phyloP scores from a whole-genome alignment of 2,797 vertebrate species.

The Eupleurogrammus muticus region DNA sequence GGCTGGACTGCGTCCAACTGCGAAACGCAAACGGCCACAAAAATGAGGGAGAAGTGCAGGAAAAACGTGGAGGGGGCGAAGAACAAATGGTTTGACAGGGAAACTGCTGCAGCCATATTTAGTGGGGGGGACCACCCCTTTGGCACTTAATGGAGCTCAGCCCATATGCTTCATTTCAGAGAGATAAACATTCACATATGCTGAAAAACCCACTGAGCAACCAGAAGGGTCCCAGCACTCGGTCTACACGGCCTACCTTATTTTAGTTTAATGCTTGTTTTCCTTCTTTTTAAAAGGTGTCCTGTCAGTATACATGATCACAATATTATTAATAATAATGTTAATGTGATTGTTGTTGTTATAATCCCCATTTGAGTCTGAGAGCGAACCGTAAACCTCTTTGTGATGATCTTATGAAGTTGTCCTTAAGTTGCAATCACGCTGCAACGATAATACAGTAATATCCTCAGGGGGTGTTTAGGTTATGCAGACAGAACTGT shows the following conservation, averaged over 20 bases:
- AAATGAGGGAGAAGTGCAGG: slow-evolving; percentile 7
- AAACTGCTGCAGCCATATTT: slow-evolving; percentile 19
- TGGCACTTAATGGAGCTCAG: slow-evolving; percentile 67
- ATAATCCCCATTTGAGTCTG: slow-evolving; percentile 32
- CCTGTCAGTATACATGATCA: slow-evolving; percentile 61
- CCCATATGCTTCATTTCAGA: slow-evolving; percentile 74
- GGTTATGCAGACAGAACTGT: slow-evolving; percentile 49
- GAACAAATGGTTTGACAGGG: slow-evolving; percentile 52
- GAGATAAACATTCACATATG: slow-evolving; percentile 83
- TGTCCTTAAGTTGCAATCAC: slow-evolving; percentile 45
- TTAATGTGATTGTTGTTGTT: too few species aligned
- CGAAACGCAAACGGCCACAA: background rate
- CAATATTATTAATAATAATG: slow-evolving; percentile 63
- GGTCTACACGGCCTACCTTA: slow-evolving; percentile 72
- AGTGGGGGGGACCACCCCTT: slow-evolving; percentile 61
- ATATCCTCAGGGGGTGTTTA: slow-evolving; percentile 43
- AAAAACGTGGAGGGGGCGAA: slow-evolving; percentile 9
- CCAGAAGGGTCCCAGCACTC: slow-evolving; percentile 55
- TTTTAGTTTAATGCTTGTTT: slow-evolving; percentile 70
- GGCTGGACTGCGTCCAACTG: slow-evolving; percentile 12
- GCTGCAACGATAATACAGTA: slow-evolving; percentile 43
- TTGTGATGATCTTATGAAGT: slow-evolving; percentile 32
- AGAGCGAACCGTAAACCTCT: slow-evolving; percentile 31
- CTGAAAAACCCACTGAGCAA: slow-evolving; percentile 61
- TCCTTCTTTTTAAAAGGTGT: slow-evolving; percentile 64